These are phyloP conservation scores for Enteromius anoplus DNA, from an alignment of 2,797 vertebrate species.

Conservation along the genomic window DNA sequence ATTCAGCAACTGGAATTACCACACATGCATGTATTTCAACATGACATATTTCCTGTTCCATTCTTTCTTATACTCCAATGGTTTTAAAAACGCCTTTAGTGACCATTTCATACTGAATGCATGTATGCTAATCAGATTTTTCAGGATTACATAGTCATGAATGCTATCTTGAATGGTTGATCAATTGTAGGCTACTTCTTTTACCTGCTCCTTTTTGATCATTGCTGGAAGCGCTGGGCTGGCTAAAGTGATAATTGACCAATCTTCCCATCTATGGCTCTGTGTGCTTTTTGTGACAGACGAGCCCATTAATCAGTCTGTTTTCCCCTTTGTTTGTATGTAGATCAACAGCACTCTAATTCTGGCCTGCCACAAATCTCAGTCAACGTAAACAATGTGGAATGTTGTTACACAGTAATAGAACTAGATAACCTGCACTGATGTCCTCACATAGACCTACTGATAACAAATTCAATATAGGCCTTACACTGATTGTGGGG, in stretches of 20 bases:
- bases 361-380: neutral
- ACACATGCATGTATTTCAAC: neutral
- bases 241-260: conserved; percentile 6
- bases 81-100: neutral
- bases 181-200: neutral
- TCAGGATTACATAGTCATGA: neutral
- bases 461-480: conserved; percentile 27
- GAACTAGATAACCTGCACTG: neutral
- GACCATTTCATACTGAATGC: neutral
- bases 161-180: neutral
- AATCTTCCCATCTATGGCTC: neutral
- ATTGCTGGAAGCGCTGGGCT: neutral
- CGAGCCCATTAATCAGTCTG: conserved; percentile 9
- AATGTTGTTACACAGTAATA: conserved; percentile 10
- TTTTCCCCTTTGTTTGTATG: conserved; percentile 1
- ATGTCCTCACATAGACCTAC: neutral
- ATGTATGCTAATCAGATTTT: neutral
- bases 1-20: neutral
- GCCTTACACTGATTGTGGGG: neutral
- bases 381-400: neutral
- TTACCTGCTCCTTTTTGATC: conserved; percentile 7
- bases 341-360: neutral
- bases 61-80: neutral
- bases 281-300: neutral
- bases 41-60: neutral